A percentile compares a stretch with the other conserved stretches of the same genome.
These are phyloP conservation scores for Actinemys pallida DNA, from an alignment of 2,113 vertebrate genomes.

Conservation along the genomic window DNA sequence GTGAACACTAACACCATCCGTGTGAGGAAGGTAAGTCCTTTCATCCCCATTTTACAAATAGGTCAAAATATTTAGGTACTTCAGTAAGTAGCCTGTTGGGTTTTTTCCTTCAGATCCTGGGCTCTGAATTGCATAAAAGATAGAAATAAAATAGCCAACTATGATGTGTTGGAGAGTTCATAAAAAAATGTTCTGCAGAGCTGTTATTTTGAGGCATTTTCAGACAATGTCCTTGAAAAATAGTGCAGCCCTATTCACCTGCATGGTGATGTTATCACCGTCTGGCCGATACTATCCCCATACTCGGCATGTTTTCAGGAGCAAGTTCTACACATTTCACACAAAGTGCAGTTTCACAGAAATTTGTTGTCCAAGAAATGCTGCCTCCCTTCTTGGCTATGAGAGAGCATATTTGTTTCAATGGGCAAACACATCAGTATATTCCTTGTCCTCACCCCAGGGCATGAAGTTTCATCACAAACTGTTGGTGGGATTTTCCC, in stretches of 20 bases:
- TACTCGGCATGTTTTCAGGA: not conserved
- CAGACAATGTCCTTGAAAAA: not conserved
- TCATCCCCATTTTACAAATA: not conserved
- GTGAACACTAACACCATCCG: not conserved
- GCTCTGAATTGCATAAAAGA: not conserved
- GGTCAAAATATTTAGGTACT: not conserved
- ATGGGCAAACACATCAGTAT: not conserved
- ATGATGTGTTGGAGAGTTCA: not conserved
- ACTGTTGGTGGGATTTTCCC: not conserved
- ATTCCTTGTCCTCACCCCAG: not conserved
- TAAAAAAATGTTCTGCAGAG: not conserved
- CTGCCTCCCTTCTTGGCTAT: not conserved
- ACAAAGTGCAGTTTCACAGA: not conserved
- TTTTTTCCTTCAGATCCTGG: not conserved
- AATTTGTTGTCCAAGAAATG: not conserved
- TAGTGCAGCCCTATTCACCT: not conserved
- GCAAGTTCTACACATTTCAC: not conserved
- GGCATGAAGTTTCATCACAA: not conserved
- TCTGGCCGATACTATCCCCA: not conserved
- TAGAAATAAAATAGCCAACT: not conserved
- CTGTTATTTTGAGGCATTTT: not conserved
- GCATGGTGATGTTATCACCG: not conserved
- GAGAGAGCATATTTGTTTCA: not conserved
- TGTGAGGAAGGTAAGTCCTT: too few species aligned
- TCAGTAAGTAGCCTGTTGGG: not conserved